Conservation (phyloP, 2,113 vertebrate species). For the Amazona guildingii region DNA sequence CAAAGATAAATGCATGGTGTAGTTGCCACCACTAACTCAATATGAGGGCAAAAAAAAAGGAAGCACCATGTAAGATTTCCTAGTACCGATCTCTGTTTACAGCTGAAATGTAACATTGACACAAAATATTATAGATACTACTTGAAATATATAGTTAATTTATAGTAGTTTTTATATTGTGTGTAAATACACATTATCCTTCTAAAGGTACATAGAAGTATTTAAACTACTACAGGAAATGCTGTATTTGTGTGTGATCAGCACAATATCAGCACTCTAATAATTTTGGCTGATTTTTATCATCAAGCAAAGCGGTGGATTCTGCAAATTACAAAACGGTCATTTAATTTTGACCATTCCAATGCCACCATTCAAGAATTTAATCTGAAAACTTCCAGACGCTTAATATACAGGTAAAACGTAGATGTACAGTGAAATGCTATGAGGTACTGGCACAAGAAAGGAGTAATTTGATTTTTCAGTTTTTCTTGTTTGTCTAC, state of each 20-base stretch:
- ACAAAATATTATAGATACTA: neutral
- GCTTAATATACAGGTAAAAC: neutral
- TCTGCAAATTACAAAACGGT: neutral
- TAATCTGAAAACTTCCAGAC: neutral
- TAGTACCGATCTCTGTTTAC: neutral
- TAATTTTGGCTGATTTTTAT: neutral
- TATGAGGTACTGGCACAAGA: neutral
- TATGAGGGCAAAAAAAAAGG: neutral
- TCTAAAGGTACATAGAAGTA: neutral
- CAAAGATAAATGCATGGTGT: neutral
- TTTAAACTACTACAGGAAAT: neutral
- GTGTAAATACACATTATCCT: neutral
- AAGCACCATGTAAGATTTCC: neutral
- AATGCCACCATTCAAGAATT: neutral
- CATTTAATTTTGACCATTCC: neutral
- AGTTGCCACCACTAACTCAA: neutral
- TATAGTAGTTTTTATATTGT: neutral
- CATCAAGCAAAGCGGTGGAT: neutral
- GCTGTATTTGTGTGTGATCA: neutral
- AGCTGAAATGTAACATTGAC: neutral
- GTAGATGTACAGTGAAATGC: neutral
- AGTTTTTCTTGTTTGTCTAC: neutral
- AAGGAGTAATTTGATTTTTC: neutral
- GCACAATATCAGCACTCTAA: neutral
- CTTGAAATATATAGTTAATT: neutral